phyloP scores from a whole-genome alignment of 92 coral and sea anemone species.

The Porites lobata region DNA sequence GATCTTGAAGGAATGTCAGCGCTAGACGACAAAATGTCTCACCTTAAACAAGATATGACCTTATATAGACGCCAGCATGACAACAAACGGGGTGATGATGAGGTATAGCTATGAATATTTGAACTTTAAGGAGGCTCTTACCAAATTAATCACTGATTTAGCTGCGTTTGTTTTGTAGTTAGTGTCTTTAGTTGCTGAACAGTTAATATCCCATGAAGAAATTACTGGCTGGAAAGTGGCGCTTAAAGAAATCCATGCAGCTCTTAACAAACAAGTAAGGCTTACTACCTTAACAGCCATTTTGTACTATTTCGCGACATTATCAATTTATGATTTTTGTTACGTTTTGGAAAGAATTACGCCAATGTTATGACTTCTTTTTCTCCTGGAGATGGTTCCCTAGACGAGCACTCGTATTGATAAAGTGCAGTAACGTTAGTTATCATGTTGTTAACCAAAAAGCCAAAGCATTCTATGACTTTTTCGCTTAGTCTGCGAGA shows the following conservation, averaged over 20 bases:
- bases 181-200: conserved; percentile 87
- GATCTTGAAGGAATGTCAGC: conserved; percentile 62
- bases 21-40: conserved; percentile 70
- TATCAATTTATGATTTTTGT: not conserved
- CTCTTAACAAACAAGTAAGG: conserved; percentile 86
- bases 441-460: too few species aligned
- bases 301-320: too few species aligned
- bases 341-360: too few species aligned
- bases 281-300: too few species aligned
- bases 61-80: conserved; percentile 79
- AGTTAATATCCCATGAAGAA: conserved; percentile 78
- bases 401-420: too few species aligned
- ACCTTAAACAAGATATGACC: conserved; percentile 78
- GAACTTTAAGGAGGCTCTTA: too few species aligned
- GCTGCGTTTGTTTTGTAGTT: conserved; percentile 45
- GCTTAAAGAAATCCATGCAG: conserved; percentile 87
- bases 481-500: too few species aligned
- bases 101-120: conserved; percentile 50
- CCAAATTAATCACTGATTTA: too few species aligned
- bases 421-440: too few species aligned
- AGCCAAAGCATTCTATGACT: too few species aligned
- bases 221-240: conserved; percentile 88
- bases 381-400: too few species aligned
- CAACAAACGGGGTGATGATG: conserved; percentile 79
- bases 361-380: too few species aligned